Conservation (phyloP, 2,113 vertebrate genomes). For the Tonatia bakeri region DNA sequence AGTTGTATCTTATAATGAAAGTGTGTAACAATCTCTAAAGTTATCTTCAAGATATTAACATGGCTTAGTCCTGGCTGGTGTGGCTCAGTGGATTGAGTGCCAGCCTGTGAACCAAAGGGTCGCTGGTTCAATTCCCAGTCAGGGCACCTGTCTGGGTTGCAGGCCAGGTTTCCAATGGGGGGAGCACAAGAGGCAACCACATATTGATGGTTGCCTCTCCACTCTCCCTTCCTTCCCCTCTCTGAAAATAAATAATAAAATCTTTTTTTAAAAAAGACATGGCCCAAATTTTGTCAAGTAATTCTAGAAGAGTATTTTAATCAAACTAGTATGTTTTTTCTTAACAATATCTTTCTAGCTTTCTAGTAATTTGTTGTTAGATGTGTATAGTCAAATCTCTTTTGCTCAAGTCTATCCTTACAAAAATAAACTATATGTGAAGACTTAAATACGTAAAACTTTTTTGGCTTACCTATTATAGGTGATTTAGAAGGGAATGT, state of each 20-base stretch:
- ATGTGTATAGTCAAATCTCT: background rate
- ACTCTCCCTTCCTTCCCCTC: too few relatives aligned
- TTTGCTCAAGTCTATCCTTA: background rate
- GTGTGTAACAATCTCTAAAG: background rate
- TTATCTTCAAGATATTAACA: background rate
- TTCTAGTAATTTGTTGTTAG: constrained; percentile 6
- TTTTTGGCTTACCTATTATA: background rate
- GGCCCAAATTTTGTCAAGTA: constrained; percentile 26
- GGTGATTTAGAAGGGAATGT: background rate
- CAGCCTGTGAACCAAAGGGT: too few relatives aligned
- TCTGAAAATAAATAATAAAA: too few relatives aligned
- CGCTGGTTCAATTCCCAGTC: too few relatives aligned
- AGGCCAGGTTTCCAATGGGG: too few relatives aligned
- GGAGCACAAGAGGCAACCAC: too few relatives aligned
- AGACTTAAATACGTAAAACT: background rate
- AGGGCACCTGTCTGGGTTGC: too few relatives aligned
- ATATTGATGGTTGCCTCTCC: too few relatives aligned
- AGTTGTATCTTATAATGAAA: background rate
- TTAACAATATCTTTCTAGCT: constrained; percentile 6
- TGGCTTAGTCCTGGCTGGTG: background rate
- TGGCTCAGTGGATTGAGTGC: too few relatives aligned
- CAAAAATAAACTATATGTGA: background rate
- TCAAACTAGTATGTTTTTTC: background rate
- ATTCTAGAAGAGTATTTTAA: constrained; percentile 3
- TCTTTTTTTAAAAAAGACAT: background rate